Evolutionary conservation across 2,888 invertebrate species (phyloP).

Genomic region (Ophioninae sp.): DNA sequence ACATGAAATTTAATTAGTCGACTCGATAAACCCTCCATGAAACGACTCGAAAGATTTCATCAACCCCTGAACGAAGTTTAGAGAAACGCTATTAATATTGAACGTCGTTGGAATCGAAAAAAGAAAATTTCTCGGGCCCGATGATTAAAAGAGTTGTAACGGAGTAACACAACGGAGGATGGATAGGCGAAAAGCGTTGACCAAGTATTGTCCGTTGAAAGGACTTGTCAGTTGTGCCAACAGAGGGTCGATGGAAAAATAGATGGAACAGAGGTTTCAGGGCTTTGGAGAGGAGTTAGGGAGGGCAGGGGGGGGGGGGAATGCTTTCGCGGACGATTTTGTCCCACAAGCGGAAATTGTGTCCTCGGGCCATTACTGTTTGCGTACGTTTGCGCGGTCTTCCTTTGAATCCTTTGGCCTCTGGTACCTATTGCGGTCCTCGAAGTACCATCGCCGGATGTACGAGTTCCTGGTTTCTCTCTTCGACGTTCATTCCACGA

Average conservation of each 20-base stretch:
- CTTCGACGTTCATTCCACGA: not conserved
- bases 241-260: not conserved
- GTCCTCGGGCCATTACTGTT: conserved; percentile 60
- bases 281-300: not conserved
- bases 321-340: conserved; percentile 26
- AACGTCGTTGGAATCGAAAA: too few species aligned
- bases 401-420: conserved; percentile 57
- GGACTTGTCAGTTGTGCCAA: conserved; percentile 47
- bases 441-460: conserved; percentile 32
- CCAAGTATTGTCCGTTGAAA: conserved; percentile 41
- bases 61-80: too few species aligned
- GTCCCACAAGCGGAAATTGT: conserved; percentile 59
- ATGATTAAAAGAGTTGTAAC: too few species aligned
- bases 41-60: too few species aligned
- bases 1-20: too few species aligned
- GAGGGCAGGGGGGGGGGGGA: not conserved
- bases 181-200: conserved; percentile 43
- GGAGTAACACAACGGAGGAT: conserved; percentile 5
- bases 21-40: too few species aligned
- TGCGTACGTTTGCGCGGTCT: conserved; percentile 59
- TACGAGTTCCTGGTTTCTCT: conserved; percentile 35
- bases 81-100: too few species aligned
- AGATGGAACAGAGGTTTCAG: too few species aligned
- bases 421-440: conserved; percentile 28
- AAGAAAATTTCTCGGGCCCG: too few species aligned